phyloP scores from a whole-genome alignment of 2,888 invertebrate species.

The Schizaphis graminum region DNA sequence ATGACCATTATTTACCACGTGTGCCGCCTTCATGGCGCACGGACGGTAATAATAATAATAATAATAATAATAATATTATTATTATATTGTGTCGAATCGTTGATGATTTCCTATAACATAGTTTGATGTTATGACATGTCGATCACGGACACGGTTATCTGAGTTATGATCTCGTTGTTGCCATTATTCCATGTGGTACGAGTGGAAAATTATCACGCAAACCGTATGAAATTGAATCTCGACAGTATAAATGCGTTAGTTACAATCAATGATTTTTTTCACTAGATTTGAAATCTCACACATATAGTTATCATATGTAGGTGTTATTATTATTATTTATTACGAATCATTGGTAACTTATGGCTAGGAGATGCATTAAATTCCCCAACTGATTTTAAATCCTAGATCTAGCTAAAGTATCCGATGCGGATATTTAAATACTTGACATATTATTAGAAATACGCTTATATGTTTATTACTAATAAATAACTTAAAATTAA shows the following conservation, averaged over 20 bases:
- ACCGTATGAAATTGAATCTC: constrained; percentile 24
- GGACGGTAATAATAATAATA: too few species aligned
- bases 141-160: constrained; percentile 4
- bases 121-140: neutral
- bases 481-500: neutral
- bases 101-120: neutral
- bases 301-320: neutral
- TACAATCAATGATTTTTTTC: constrained; percentile 43
- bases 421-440: neutral
- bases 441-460: neutral
- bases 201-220: neutral
- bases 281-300: constrained; percentile 18
- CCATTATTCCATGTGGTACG: neutral
- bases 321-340: neutral
- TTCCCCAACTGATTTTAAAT: neutral
- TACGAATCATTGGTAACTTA: neutral
- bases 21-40: neutral
- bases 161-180: neutral
- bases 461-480: neutral
- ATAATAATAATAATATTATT: neutral
- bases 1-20: neutral
- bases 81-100: constrained; percentile 16
- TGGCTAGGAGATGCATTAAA: neutral
- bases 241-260: neutral
- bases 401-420: neutral